Percentiles rank a stretch among this genome's conserved stretches.
These are phyloP conservation scores for Genyomyrus donnyi DNA, from an alignment of 2,113 vertebrate species.

Conservation along the genomic window DNA sequence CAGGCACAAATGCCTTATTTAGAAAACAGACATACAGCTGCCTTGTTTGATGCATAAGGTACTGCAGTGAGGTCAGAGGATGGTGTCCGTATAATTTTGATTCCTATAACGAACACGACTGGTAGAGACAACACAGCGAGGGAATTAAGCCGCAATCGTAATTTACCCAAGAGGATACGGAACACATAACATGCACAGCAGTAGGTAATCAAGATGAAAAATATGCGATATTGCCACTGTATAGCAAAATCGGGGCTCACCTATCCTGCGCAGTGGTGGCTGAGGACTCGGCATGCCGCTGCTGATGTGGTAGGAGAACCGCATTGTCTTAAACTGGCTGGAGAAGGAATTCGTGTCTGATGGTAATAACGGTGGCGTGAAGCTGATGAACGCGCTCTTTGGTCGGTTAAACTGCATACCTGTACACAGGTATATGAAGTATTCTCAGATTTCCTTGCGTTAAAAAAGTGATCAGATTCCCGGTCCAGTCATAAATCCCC, in stretches of 20 bases:
- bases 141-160: not conserved
- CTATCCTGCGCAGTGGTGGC: slow-evolving; percentile 45
- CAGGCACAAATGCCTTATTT: not conserved
- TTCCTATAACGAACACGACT: not conserved
- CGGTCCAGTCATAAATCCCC: slow-evolving; percentile 7
- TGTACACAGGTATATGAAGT: slow-evolving; percentile 32
- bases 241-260: slow-evolving; percentile 33
- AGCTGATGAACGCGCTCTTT: slow-evolving; percentile 40
- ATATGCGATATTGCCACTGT: not conserved
- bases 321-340: slow-evolving; percentile 57
- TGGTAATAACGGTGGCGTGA: slow-evolving; percentile 27
- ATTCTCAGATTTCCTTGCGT: slow-evolving; percentile 17
- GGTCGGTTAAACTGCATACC: slow-evolving; percentile 57
- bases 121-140: not conserved
- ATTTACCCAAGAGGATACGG: not conserved
- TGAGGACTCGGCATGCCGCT: slow-evolving; percentile 33
- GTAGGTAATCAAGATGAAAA: not conserved
- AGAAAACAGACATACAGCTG: not conserved
- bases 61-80: not conserved
- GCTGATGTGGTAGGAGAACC: slow-evolving; percentile 62
- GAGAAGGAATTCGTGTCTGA: slow-evolving; percentile 48
- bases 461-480: slow-evolving; percentile 23
- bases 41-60: not conserved
- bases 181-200: not conserved
- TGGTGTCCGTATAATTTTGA: not conserved